These are phyloP conservation scores for Chlamydotis undulata DNA, from an alignment of 2,113 vertebrate species.

Conservation along the genomic window DNA sequence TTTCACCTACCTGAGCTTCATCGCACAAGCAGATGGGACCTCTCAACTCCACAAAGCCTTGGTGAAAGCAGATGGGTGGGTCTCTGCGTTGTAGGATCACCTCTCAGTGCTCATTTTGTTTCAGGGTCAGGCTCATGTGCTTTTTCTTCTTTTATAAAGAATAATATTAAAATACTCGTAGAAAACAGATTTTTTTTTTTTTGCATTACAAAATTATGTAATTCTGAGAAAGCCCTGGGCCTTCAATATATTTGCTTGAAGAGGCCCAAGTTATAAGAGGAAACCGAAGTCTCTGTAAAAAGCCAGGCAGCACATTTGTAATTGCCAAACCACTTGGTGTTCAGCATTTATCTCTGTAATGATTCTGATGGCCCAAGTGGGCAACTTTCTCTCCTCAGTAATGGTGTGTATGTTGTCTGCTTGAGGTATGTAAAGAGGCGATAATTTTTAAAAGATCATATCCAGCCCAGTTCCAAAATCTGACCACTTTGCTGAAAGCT, in stretches of 20 bases:
- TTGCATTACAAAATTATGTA: background rate
- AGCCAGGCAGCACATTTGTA: background rate
- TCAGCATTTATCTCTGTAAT: background rate
- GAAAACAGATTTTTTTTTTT: background rate
- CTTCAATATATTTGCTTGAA: background rate
- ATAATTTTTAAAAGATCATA: background rate
- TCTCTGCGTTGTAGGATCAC: background rate
- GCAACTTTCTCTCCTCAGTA: background rate
- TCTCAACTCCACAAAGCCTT: background rate
- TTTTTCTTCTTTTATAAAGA: background rate
- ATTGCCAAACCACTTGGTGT: background rate
- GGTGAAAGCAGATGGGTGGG: background rate
- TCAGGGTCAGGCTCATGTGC: background rate
- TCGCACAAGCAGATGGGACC: background rate
- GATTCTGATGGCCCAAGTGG: background rate
- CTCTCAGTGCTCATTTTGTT: background rate
- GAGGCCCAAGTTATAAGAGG: background rate
- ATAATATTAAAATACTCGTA: background rate
- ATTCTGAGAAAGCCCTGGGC: background rate
- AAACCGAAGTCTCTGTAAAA: background rate
- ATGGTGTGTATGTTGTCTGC: background rate
- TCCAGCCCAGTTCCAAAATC: background rate
- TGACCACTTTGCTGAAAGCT: background rate
- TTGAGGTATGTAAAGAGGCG: rapidly evolving
- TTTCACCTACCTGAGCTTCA: background rate